Percentiles rank a stretch among this genome's conserved stretches.
Conservation (phyloP, 1,140 invertebrate genomes). For the Papilio machaon region DNA sequence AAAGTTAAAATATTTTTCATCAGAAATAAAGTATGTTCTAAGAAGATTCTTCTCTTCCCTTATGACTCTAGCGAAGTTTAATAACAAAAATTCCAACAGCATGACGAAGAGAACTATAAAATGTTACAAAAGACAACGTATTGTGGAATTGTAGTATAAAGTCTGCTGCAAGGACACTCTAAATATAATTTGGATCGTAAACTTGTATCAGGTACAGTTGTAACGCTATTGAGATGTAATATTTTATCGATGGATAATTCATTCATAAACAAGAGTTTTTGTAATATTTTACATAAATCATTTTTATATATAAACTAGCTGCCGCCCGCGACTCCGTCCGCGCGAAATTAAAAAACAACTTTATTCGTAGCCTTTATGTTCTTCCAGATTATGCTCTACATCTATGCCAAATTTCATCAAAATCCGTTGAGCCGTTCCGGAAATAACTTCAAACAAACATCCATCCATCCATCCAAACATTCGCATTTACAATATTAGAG, state of each 20-base stretch:
- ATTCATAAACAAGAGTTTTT: conserved; percentile 38
- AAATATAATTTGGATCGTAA: conserved; percentile 54
- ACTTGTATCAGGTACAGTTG: conserved; percentile 42
- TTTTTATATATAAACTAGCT: not conserved
- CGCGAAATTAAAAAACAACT: no score
- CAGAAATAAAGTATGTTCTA: conserved; percentile 5
- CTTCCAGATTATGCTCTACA: no score
- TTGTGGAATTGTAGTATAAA: conserved; percentile 46
- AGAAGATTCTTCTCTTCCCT: not conserved
- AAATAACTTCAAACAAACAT: no score
- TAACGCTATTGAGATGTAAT: conserved; percentile 43
- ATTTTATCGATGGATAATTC: conserved; percentile 43
- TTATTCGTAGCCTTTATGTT: no score
- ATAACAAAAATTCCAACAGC: conserved; percentile 37
- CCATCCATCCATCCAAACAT: no score
- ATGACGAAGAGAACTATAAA: conserved; percentile 46
- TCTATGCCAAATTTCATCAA: no score
- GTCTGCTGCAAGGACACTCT: conserved; percentile 48
- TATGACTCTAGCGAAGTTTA: conserved; percentile 25
- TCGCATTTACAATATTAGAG: no score
- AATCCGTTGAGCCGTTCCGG: no score
- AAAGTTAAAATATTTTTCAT: not conserved
- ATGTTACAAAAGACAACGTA: conserved; percentile 45
- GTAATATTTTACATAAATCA: not conserved
- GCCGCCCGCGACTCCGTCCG: no score